phyloP scores from a whole-genome alignment of 1,140 invertebrate genomes.

The Gryon sp. region DNA sequence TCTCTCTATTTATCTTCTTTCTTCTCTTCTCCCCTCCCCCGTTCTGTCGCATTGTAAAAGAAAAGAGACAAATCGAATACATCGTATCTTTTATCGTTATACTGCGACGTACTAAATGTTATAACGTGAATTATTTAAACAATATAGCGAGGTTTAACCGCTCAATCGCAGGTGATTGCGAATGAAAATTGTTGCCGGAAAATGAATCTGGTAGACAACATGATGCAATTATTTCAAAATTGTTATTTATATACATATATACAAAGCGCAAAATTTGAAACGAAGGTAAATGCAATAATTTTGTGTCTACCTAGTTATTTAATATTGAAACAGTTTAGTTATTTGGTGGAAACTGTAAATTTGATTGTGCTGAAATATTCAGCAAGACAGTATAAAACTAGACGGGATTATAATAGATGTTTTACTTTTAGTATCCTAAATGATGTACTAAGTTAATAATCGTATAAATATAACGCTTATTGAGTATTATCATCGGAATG shows the following conservation, averaged over 20 bases:
- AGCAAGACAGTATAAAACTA: no score
- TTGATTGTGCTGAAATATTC: conserved; percentile 8
- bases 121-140: conserved; percentile 44
- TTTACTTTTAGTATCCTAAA: no score
- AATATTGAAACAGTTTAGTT: conserved; percentile 21
- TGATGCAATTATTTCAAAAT: conserved; percentile 38
- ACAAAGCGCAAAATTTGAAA: no score
- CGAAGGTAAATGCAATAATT: conserved; percentile 25
- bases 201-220: conserved; percentile 37
- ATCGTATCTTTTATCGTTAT: conserved; percentile 19
- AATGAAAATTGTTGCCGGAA: conserved; percentile 32
- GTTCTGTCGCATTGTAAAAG: conserved; percentile 1
- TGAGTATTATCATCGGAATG: no score
- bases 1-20: no score
- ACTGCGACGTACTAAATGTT: conserved; percentile 36
- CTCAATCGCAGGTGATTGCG: conserved; percentile 39
- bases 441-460: no score
- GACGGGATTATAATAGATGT: no score
- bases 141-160: background rate
- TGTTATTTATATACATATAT: conserved; percentile 14
- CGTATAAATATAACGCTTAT: no score
- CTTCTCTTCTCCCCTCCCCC: background rate
- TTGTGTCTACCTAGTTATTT: background rate
- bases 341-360: conserved; percentile 9
- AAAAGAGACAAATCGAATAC: conserved; percentile 12